Base-by-base conservation (phyloP, 2,113 vertebrate genomes). In the Harpagus bidentatus region DNA sequence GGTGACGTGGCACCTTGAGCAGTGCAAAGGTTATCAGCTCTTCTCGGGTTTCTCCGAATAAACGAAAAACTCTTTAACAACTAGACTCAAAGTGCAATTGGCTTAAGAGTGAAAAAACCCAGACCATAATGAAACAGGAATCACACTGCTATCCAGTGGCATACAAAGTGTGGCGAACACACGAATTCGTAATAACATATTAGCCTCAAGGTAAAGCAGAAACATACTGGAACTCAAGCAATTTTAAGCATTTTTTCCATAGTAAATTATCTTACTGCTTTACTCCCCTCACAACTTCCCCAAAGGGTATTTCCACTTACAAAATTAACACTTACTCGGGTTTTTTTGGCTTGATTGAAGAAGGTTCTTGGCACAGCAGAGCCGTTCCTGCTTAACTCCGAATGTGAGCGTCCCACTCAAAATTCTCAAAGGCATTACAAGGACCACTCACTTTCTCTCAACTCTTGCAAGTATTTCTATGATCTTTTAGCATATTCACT, bases 131-230 rank as follows among this genome's bases (percentile, higher is more conserved):
- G 8, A 21, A 86, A 32, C 9, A 47, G 19, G 26, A 38, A 26
- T 21, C 10, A 21, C 36, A 16, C 7, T 70, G 47, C 19, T 83
- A 25, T 7, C 29, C 61, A 53, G n/a, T 38, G 9, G 23, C 0
- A 0, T 31, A 63, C 0, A 0, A 38, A 59, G 63, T 8, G 8
- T 31, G 32, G 12, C 1, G 1, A 79, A 42, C 40, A 32, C n/a
- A 25, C 2, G 1, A 9, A n/a, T 26, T 8, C 5, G 0, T 16
- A 40, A 38, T 18, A 23, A 45, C 1, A 3, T 13, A n/a, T 21
- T n/a, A 71, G 11, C 19, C 31, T 63, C 52, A 66, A 84, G 32
- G 40, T 72, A 58, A 48, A 77, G n/a, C 18, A 70, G 26, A 82
- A 77, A 59, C 11, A 14, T 20, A 16, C 4, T 36, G n/a, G 12